Percentiles rank a stretch among this genome's conserved stretches.
Evolutionary conservation across 2,797 vertebrate genomes (phyloP).

Genomic region (Propithecus perrieri): DNA sequence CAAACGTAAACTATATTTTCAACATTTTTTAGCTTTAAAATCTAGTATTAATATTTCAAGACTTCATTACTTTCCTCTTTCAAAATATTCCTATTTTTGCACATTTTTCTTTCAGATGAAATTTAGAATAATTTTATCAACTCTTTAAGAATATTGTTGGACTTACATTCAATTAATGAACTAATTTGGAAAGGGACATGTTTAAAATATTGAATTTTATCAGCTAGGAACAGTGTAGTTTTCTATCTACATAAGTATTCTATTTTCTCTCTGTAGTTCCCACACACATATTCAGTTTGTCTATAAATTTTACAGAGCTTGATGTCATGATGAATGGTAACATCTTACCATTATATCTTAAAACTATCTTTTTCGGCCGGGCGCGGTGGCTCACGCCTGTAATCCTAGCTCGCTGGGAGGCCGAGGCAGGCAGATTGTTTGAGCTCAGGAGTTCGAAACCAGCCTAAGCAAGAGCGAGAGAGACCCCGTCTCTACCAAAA

Average conservation of each 20-base stretch:
- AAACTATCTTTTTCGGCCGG: neutral
- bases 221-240: neutral
- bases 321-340: neutral
- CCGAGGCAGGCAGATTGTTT: no score
- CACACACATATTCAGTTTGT: neutral
- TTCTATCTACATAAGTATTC: neutral
- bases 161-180: neutral
- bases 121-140: slow-evolving; percentile 2
- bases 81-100: neutral
- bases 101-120: neutral
- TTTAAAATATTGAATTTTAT: neutral
- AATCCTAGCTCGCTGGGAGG: no score
- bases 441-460: no score
- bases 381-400: no score
- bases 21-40: neutral
- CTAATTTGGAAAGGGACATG: neutral
- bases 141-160: neutral
- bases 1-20: neutral
- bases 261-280: neutral
- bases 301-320: neutral
- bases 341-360: neutral
- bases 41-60: neutral
- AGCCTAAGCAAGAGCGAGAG: no score
- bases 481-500: no score
- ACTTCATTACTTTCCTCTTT: neutral